A percentile compares a stretch with the other conserved stretches of the same genome.
Evolutionary conservation across 53 echinoderm and acorn worm species (phyloP).

Genomic region (Zoroaster sp.): DNA sequence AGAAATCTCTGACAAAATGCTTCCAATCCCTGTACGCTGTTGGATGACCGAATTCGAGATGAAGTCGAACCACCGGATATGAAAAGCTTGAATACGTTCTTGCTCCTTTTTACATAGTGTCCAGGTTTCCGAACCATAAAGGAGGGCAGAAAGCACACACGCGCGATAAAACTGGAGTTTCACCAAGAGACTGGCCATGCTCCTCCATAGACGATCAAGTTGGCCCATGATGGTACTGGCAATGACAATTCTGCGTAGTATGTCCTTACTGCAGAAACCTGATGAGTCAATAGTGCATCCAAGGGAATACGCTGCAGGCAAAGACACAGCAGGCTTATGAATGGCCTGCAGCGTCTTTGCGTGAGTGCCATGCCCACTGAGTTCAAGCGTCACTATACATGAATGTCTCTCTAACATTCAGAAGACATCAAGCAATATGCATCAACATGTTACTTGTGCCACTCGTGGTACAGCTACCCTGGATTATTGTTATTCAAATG

Average conservation of each 20-base stretch:
- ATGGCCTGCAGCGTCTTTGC: too few species aligned
- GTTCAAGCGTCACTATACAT: too few species aligned
- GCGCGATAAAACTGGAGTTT: background rate
- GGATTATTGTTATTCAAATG: too few species aligned
- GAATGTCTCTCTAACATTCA: too few species aligned
- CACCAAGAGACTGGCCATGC: background rate
- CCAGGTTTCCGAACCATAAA: conserved; percentile 13
- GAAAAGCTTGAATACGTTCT: background rate
- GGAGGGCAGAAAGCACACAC: background rate
- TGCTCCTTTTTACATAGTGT: background rate
- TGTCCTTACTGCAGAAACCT: background rate
- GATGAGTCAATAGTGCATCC: conserved; percentile 2
- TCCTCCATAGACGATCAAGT: conserved; percentile 5
- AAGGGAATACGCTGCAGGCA: background rate
- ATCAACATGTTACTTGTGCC: too few species aligned
- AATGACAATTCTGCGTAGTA: conserved; percentile 1
- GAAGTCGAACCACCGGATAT: background rate
- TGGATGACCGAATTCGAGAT: background rate
- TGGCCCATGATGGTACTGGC: conserved; percentile 11
- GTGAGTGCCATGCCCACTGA: too few species aligned
- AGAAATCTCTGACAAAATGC: background rate
- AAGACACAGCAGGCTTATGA: background rate
- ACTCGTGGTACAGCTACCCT: too few species aligned
- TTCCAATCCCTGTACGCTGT: background rate
- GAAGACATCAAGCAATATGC: too few species aligned